A percentile compares a stretch with the other conserved stretches of the same genome.
These are phyloP conservation scores for Epicampocera succincta DNA, from an alignment of 2,888 invertebrate species.

Conservation along the genomic window DNA sequence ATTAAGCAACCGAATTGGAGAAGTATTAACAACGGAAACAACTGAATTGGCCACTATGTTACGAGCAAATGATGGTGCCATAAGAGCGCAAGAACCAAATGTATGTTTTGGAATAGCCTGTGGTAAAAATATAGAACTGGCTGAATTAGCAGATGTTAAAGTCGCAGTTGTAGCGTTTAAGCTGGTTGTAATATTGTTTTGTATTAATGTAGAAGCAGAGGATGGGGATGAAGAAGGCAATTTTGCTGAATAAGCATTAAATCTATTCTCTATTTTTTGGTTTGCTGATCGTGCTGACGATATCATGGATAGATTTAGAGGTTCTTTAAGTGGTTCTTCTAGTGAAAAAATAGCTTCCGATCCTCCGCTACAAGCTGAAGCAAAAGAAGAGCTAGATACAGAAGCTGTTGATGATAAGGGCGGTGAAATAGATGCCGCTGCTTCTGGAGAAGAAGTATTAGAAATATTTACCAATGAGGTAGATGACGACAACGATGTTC, in stretches of 20 bases:
- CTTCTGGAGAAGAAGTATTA: constrained; percentile 70
- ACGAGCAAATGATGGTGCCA: constrained; percentile 77
- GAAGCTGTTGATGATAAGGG: constrained; percentile 67
- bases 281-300: constrained; percentile 38
- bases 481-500: constrained; percentile 54
- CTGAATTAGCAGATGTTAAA: constrained; percentile 50
- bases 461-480: constrained; percentile 69
- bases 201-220: constrained; percentile 10
- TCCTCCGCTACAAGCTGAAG: constrained; percentile 73
- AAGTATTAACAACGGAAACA: constrained; percentile 48
- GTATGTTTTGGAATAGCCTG: constrained; percentile 79
- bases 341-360: constrained; percentile 47
- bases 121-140: constrained; percentile 72
- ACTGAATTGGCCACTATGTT: constrained; percentile 61
- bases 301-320: constrained; percentile 64
- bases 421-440: constrained; percentile 70
- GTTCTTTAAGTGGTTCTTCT: constrained; percentile 60
- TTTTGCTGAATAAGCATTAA: constrained; percentile 37
- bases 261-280: constrained; percentile 43
- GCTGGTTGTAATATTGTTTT: constrained; percentile 7
- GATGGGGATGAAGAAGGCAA: constrained; percentile 70
- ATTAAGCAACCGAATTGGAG: constrained; percentile 69
- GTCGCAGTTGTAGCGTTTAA: constrained; percentile 28
- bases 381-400: constrained; percentile 73
- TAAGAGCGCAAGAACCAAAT: constrained; percentile 79